phyloP scores from a whole-genome alignment of 1,140 invertebrate species.

The Diachasma alloeum region DNA sequence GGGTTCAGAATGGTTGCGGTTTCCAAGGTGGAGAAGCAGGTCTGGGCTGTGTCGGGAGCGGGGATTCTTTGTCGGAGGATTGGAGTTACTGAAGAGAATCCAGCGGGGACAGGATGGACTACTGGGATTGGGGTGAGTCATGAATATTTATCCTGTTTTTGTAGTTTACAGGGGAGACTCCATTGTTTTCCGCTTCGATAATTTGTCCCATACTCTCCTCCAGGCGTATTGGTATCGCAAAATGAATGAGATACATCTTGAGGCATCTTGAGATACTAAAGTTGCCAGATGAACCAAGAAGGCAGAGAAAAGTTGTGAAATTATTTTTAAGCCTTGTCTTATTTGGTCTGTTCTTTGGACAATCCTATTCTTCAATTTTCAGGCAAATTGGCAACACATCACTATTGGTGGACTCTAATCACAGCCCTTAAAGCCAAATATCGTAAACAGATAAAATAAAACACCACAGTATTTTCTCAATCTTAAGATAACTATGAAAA shows the following conservation, averaged over 20 bases:
- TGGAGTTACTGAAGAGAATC: conserved; percentile 75
- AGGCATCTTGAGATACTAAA: too few species aligned
- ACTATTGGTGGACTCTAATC: conserved; percentile 51
- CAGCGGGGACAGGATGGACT: conserved; percentile 80
- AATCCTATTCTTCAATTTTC: conserved; percentile 32
- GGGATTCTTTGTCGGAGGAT: conserved; percentile 78
- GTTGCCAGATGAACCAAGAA: too few species aligned
- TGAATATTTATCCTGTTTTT: background rate
- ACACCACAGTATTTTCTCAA: conserved; percentile 20
- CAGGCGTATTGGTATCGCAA: too few species aligned
- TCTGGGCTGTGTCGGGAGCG: conserved; percentile 78
- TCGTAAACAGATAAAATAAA: background rate
- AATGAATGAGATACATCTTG: too few species aligned
- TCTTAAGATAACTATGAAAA: background rate
- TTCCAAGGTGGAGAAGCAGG: conserved; percentile 65
- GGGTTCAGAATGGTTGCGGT: conserved; percentile 75
- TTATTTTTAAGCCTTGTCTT: background rate
- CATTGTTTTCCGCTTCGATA: background rate
- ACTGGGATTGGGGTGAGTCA: conserved; percentile 73
- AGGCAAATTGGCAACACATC: conserved; percentile 63
- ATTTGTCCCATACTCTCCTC: background rate
- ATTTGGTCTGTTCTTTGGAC: background rate
- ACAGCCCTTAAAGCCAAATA: conserved; percentile 27
- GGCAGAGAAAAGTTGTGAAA: too few species aligned
- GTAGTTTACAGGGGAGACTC: background rate